These are phyloP conservation scores for Aphidius ervi DNA, from an alignment of 1,140 invertebrate genomes.

Conservation along the genomic window DNA sequence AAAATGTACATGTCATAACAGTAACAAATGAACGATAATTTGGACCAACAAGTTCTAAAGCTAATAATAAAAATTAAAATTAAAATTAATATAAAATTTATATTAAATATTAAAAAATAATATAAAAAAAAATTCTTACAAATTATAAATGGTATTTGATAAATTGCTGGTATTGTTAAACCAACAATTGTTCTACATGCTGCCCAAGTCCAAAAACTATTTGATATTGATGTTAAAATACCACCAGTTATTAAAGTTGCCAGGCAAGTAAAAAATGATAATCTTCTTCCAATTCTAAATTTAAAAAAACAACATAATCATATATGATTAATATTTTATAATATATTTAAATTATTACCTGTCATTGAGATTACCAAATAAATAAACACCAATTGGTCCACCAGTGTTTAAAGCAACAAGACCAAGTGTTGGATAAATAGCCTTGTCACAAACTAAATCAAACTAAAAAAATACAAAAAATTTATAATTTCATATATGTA, in stretches of 20 bases:
- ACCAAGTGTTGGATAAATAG: constrained; percentile 80
- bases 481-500: background rate
- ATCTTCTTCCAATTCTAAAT: constrained; percentile 68
- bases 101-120: background rate
- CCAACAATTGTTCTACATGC: constrained; percentile 74
- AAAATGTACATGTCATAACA: constrained; percentile 85
- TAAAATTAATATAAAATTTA: constrained; percentile 6
- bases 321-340: constrained; percentile 14
- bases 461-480: constrained; percentile 57
- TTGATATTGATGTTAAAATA: constrained; percentile 68
- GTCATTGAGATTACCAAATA: constrained; percentile 80
- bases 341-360: constrained; percentile 46
- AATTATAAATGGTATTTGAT: constrained; percentile 92
- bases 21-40: constrained; percentile 88
- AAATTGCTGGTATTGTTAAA: constrained; percentile 85
- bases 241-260: constrained; percentile 73
- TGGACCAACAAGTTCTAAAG: constrained; percentile 82
- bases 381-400: constrained; percentile 79
- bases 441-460: constrained; percentile 77
- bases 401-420: constrained; percentile 78
- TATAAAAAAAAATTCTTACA: constrained; percentile 60
- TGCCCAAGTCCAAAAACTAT: constrained; percentile 79
- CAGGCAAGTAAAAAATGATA: constrained; percentile 79
- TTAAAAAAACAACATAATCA: background rate
- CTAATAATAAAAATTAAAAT: constrained; percentile 54